phyloP scores from a whole-genome alignment of 2,888 invertebrate genomes.

The Syrista parreyssii region DNA sequence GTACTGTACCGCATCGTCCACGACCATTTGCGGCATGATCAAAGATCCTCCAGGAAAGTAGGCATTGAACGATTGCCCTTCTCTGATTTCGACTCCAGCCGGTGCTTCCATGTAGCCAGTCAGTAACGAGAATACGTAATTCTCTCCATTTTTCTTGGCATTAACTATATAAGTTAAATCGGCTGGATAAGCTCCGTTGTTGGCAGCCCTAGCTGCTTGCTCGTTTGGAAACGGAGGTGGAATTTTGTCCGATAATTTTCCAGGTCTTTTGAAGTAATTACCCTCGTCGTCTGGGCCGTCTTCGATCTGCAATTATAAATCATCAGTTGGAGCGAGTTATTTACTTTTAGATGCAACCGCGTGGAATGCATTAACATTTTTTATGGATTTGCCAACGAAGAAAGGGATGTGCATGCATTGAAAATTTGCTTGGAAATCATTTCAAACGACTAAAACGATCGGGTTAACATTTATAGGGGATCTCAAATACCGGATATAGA shows the following conservation, averaged over 20 bases:
- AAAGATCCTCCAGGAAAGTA: constrained; percentile 98
- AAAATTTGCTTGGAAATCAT: background rate
- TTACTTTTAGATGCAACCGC: background rate
- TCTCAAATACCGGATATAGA: too few species aligned
- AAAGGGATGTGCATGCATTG: too few species aligned
- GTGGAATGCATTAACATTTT: background rate
- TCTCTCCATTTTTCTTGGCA: constrained; percentile 89
- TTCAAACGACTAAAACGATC: background rate
- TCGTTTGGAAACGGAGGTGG: constrained; percentile 95
- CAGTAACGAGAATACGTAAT: constrained; percentile 93
- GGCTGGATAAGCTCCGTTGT: constrained; percentile 95
- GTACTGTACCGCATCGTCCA: constrained; percentile 75
- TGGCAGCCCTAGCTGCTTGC: constrained; percentile 94
- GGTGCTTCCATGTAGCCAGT: constrained; percentile 95
- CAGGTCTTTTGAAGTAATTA: constrained; percentile 89
- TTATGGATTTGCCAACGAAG: constrained; percentile 3
- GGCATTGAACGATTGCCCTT: constrained; percentile 95
- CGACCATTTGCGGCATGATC: constrained; percentile 77
- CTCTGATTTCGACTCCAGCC: constrained; percentile 84
- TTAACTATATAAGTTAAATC: constrained; percentile 89
- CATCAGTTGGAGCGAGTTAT: background rate
- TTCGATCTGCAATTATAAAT: constrained; percentile 69
- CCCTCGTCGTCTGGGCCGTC: constrained; percentile 91
- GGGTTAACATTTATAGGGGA: background rate
- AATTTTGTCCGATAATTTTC: constrained; percentile 90